Conservation (phyloP, 2,113 vertebrate species). For the Pardalotus punctatus region DNA sequence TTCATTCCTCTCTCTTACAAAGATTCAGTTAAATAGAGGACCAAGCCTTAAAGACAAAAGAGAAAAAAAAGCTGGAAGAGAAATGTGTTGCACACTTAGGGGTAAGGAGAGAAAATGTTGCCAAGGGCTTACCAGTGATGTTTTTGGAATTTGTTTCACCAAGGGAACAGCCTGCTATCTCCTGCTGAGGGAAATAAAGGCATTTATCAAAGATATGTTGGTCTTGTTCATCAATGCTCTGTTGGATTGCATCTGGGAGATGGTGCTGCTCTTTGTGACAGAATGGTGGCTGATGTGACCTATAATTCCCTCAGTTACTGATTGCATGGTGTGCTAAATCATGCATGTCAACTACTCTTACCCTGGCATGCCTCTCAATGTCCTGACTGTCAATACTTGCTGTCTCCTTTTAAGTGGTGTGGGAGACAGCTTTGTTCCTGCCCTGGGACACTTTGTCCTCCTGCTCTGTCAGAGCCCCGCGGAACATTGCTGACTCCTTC, state of each 20-base stretch:
- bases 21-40: neutral
- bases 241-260: neutral
- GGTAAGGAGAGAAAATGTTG: neutral
- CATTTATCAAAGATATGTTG: neutral
- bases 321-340: neutral
- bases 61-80: neutral
- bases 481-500: neutral
- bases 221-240: neutral
- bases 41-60: neutral
- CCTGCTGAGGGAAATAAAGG: neutral
- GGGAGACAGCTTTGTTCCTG: neutral
- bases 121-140: neutral
- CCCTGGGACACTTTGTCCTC: neutral
- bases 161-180: neutral
- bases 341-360: neutral
- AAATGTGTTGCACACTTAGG: neutral
- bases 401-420: neutral
- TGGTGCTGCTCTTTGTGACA: fast-evolving
- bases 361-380: neutral
- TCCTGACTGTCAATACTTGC: neutral
- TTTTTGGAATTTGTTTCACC: neutral
- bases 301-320: neutral
- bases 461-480: neutral
- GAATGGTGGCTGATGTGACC: neutral
- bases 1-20: neutral